Percentiles rank a stretch among this genome's conserved stretches.
Conservation (phyloP, 2,888 invertebrate genomes). For the Agapetus fuscipes region DNA sequence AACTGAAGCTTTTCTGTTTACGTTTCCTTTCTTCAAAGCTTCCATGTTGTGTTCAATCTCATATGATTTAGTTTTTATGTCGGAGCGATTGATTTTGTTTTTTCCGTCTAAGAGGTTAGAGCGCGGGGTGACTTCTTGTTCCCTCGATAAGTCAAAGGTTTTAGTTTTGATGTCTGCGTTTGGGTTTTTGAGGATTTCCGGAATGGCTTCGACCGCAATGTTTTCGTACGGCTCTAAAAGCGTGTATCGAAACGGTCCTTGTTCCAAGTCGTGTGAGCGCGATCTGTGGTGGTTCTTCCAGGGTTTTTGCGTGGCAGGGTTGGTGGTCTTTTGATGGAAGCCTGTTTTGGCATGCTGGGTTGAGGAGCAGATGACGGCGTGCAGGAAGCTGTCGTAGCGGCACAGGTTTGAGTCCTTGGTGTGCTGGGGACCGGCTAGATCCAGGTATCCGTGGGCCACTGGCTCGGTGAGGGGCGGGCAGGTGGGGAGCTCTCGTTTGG, state of each 20-base stretch:
- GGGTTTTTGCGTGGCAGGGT: conserved; percentile 21
- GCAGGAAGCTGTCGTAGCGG: conserved; percentile 51
- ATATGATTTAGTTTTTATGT: conserved; percentile 18
- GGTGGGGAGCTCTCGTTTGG: conserved; percentile 34
- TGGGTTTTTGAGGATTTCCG: conserved; percentile 9
- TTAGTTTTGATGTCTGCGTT: conserved; percentile 13
- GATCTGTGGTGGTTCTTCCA: conserved; percentile 27
- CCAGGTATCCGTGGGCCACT: conserved; percentile 46
- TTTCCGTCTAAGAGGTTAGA: conserved; percentile 17
- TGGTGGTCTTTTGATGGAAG: conserved; percentile 30
- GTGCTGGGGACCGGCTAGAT: conserved; percentile 50
- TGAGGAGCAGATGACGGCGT: conserved; percentile 52
- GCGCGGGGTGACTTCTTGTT: conserved; percentile 17
- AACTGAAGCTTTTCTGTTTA: conserved; percentile 14
- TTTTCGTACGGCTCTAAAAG: conserved; percentile 20
- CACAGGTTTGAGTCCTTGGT: conserved; percentile 40
- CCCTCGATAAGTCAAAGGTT: conserved; percentile 16
- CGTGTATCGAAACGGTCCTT: conserved; percentile 23
- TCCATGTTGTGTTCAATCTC: conserved; percentile 19
- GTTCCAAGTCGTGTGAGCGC: conserved; percentile 34
- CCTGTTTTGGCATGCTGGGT: conserved; percentile 41
- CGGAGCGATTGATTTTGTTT: conserved; percentile 16
- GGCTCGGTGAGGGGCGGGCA: conserved; percentile 38
- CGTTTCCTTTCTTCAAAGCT: conserved; percentile 14
- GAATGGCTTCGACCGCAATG: conserved; percentile 5